Base-by-base conservation (phyloP, 1,140 invertebrate genomes). In the Sycobia sp. region DNA sequence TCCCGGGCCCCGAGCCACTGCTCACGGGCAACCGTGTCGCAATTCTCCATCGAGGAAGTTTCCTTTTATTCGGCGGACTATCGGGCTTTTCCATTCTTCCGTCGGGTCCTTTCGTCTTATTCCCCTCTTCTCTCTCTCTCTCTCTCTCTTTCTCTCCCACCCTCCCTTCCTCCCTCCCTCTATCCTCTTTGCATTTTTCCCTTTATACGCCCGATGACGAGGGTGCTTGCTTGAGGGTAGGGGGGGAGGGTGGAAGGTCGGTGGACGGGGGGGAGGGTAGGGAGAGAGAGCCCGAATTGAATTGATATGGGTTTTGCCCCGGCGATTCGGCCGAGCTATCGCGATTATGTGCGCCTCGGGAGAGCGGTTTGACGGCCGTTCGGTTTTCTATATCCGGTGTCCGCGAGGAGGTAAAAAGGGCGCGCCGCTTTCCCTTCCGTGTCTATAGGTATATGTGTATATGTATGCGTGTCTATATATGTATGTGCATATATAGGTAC, bases 271-370 rank as follows among this genome's bases (percentile, higher is more conserved):
- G 1, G 22, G n/a, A n/a, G n/a, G n/a, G n/a, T n/a, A n/a, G n/a
- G n/a, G n/a, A n/a, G n/a, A n/a, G n/a, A n/a, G n/a, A n/a, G n/a
- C n/a, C n/a, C n/a, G n/a, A 55, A 63, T 63, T 56, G 61, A 63
- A 63, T 63, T 23, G 43, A 49, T 50, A 56, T 63, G 53, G 44
- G 29, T 55, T 62, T 32, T 55, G 41, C 55, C n/a, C n/a, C 49
- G 49, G 25, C 38, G 29, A 62, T 57, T 57, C 25, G n/a, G n/a
- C n/a, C n/a, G n/a, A n/a, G 20, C 43, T 49, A 47, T 47, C 55
- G 29, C 32, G 29, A 47, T 58, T 58, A 58, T 47, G 55, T 58
- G 29, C 41, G 41, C 36, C 55, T 55, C n/a, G 43, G 55, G n/a
- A n/a, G n/a, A n/a, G 44, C 46, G 32, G 34, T 47, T 36, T 43